Evolutionary conservation across 2,888 invertebrate genomes (phyloP), one percentile per base, ranked within the genome.

Genomic region (Amphimallon solstitiale): DNA sequence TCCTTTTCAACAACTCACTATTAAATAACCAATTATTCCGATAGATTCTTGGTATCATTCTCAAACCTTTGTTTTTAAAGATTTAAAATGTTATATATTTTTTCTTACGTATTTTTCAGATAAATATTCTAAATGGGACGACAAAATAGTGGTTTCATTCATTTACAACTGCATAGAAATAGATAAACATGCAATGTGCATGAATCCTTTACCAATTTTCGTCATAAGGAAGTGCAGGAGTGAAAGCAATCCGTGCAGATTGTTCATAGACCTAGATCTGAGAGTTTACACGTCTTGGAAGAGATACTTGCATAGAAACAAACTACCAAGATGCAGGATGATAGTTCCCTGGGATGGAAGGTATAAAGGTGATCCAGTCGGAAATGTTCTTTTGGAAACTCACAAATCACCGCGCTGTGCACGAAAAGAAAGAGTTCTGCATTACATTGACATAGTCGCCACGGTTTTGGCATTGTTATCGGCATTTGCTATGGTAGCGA

Each of bases 281-380:
- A 81, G 88, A 66, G 84, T 86, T 0, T 88, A 88, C 69, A 78
- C 84, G 5, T 79, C 80, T 54, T 88, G 88, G 88, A 73, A 81
- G n/a, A 81, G 84, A 1, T 88, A 85, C 76, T 76, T 87, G 63
- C 76, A 75, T 10, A 77, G 84, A 46, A 88, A 88, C 74, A 86
- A 85, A 49, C 77, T 85, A 19, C 83, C 85, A 1, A 81, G 86
- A 77, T 86, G 87, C 79, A 84, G 85, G 15, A 82, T 87, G 66
- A 81, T 86, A 71, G 82, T 85, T 21, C 88, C 88, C 1, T 80
- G 83, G 71, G 79, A 85, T 77, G 88, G 88, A 46, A 72, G 75
- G 35, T 80, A 80, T 61, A 54, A 69, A 63, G 73, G 73, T 2
- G 71, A 76, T 60, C n/a, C 15, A 2, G 40, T 23, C n/a, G 64